Percentiles rank a stretch among this genome's conserved stretches.
Evolutionary conservation across 2,888 invertebrate genomes (phyloP).

Genomic region (Uropetala carovei): DNA sequence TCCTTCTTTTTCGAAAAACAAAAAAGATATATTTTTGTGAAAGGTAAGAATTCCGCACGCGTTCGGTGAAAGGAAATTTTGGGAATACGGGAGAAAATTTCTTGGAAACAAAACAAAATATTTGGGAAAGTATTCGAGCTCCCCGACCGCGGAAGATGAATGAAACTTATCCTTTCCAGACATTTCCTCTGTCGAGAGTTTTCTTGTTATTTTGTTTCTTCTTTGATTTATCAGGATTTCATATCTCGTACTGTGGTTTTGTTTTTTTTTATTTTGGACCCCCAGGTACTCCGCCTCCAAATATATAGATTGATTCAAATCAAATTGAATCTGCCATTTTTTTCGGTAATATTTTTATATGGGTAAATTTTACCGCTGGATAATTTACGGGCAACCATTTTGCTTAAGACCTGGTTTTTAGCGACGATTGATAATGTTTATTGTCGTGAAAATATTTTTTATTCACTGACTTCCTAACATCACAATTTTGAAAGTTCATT

Average conservation of each 20-base stretch:
- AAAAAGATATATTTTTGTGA: conserved; percentile 6
- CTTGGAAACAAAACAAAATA: background rate
- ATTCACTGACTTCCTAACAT: too few species aligned
- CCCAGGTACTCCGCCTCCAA: too few species aligned
- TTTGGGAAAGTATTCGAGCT: conserved; percentile 13
- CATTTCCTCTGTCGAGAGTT: conserved; percentile 4
- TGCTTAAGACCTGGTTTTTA: too few species aligned
- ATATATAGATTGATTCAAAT: too few species aligned
- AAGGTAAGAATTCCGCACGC: conserved; percentile 31
- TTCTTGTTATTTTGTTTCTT: background rate
- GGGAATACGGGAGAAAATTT: conserved; percentile 26
- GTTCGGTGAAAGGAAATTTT: conserved; percentile 46
- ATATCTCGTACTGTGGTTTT: background rate
- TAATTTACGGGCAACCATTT: too few species aligned
- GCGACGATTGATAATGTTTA: too few species aligned
- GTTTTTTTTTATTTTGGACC: background rate
- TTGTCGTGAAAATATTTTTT: too few species aligned
- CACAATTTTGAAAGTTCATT: too few species aligned
- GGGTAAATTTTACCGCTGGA: too few species aligned
- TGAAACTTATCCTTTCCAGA: background rate
- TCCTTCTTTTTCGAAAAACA: background rate
- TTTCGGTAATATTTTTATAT: too few species aligned
- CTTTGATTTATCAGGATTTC: background rate
- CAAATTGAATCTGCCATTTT: too few species aligned
- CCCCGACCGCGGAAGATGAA: background rate